phyloP scores from a whole-genome alignment of 2,797 vertebrate species.

The Heliangelus exortis region DNA sequence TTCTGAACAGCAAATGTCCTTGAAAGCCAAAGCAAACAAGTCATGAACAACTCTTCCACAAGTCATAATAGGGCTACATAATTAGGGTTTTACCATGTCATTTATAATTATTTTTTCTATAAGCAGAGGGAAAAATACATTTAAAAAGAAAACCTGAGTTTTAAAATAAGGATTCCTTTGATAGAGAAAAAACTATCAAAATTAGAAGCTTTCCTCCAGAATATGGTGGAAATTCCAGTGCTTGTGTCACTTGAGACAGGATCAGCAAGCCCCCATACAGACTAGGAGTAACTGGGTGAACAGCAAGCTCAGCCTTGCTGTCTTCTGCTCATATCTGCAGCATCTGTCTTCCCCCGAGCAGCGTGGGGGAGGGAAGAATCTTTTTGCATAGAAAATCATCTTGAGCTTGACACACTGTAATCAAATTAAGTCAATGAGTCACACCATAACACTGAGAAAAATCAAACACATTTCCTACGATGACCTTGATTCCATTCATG shows the following conservation, averaged over 20 bases:
- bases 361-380: background rate
- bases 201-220: background rate
- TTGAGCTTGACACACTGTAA: background rate
- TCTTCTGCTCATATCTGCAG: background rate
- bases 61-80: background rate
- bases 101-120: background rate
- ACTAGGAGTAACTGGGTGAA: background rate
- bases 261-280: background rate
- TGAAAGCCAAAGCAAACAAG: background rate
- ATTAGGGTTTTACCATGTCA: background rate
- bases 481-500: conserved; percentile 42
- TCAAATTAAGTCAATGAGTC: conserved; percentile 56
- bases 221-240: background rate
- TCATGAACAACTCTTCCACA: background rate
- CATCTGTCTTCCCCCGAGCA: conserved; percentile 12
- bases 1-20: background rate
- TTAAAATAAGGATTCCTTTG: background rate
- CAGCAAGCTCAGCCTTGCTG: background rate
- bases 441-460: background rate
- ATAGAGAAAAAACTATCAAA: background rate
- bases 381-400: background rate
- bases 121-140: background rate
- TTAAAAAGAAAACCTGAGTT: background rate
- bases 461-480: background rate
- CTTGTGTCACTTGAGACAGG: background rate